These are phyloP conservation scores for Scaptomyza montana DNA, from an alignment of 1,140 invertebrate genomes.

Conservation along the genomic window DNA sequence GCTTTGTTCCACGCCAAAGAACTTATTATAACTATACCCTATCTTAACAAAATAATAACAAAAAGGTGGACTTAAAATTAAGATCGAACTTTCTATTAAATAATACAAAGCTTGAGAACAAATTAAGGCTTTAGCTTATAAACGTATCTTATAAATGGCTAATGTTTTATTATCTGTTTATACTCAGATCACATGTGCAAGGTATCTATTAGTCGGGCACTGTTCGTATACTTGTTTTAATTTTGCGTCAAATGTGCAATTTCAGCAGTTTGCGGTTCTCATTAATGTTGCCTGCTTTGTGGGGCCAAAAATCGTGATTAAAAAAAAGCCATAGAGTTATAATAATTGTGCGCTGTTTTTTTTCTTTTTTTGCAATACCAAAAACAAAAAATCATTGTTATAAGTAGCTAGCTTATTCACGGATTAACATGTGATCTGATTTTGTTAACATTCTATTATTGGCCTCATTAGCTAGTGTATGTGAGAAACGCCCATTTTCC, in stretches of 20 bases:
- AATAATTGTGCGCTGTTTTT: slow-evolving; percentile 23
- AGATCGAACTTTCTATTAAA: no score
- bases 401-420: slow-evolving; percentile 10
- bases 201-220: not conserved
- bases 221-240: not conserved
- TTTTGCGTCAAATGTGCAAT: slow-evolving; percentile 16
- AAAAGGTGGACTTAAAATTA: no score
- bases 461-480: slow-evolving; percentile 47
- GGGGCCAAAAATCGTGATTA: slow-evolving; percentile 18
- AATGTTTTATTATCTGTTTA: no score
- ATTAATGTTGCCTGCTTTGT: slow-evolving; percentile 54
- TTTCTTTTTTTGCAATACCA: slow-evolving; percentile 21
- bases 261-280: slow-evolving; percentile 30
- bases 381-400: slow-evolving; percentile 37
- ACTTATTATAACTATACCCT: no score
- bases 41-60: no score
- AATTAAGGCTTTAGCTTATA: no score
- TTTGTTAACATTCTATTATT: slow-evolving; percentile 33
- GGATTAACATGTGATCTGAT: slow-evolving; percentile 23
- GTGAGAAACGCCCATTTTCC: not conserved
- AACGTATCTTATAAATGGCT: no score
- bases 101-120: no score
- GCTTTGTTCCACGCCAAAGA: slow-evolving; percentile 2
- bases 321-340: slow-evolving; percentile 19
- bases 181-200: not conserved